phyloP scores from a whole-genome alignment of 64 coral and sea anemone species.

The Montipora efflorescens region DNA sequence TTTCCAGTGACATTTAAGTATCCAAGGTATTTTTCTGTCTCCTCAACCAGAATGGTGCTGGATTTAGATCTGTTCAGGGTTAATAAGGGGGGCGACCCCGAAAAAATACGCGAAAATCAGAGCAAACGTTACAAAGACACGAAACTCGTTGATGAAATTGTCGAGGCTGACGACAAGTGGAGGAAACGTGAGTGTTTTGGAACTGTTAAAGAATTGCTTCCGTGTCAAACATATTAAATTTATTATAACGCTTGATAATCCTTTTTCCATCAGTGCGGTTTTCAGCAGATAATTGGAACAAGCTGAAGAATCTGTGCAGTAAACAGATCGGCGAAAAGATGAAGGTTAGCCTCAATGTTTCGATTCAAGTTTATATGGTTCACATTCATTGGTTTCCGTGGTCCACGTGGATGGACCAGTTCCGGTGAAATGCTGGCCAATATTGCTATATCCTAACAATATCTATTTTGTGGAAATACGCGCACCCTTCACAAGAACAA shows the following conservation, averaged over 20 bases:
- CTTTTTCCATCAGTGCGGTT: constrained; percentile 80
- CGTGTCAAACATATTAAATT: not conserved
- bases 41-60: constrained; percentile 89
- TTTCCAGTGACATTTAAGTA: constrained; percentile 4
- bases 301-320: constrained; percentile 94
- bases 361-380: not conserved
- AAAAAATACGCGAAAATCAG: constrained; percentile 99
- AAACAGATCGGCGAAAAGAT: constrained; percentile 99
- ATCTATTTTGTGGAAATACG: too few species aligned
- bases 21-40: constrained; percentile 62
- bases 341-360: constrained; percentile 71
- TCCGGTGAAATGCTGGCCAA: too few species aligned
- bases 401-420: not conserved
- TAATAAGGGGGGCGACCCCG: constrained; percentile 92
- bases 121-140: constrained; percentile 97
- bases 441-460: too few species aligned
- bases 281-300: constrained; percentile 97
- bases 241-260: not conserved
- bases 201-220: not conserved
- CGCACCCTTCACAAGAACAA: too few species aligned
- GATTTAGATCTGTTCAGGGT: constrained; percentile 93
- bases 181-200: constrained; percentile 85
- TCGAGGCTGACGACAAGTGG: constrained; percentile 94
- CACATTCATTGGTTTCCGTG: not conserved
- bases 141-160: constrained; percentile 89